Percentiles rank a stretch among this genome's conserved stretches.
These are phyloP conservation scores for Folsomia manolachei DNA, from an alignment of 2,888 invertebrate genomes.

Conservation along the genomic window DNA sequence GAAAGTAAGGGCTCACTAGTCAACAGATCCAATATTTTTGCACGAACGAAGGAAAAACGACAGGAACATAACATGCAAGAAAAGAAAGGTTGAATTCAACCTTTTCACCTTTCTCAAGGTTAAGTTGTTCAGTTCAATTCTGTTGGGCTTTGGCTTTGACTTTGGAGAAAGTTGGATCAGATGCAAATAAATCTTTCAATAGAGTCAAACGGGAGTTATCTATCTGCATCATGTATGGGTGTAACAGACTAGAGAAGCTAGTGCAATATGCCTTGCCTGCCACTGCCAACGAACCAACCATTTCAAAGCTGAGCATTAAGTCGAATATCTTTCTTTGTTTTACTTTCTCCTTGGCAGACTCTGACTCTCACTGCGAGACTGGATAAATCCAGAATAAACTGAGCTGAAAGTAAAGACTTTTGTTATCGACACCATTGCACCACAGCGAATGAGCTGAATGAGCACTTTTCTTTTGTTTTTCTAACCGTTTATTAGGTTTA, in stretches of 20 bases:
- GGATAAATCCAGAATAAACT: background rate
- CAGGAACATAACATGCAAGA: too few relatives aligned
- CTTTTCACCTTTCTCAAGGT: background rate
- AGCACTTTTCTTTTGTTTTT: background rate
- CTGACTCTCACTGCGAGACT: background rate
- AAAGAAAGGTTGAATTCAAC: background rate
- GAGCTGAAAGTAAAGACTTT: background rate
- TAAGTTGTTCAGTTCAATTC: background rate
- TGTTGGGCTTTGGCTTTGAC: too few relatives aligned
- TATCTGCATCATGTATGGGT: too few relatives aligned
- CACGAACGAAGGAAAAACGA: background rate
- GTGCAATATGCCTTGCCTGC: too few relatives aligned
- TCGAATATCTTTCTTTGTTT: too few relatives aligned
- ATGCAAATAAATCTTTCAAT: background rate
- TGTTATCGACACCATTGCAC: background rate
- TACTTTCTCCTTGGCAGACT: too few relatives aligned
- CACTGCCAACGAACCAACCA: too few relatives aligned
- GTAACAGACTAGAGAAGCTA: too few relatives aligned
- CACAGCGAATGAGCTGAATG: too few relatives aligned
- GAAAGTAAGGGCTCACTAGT: background rate
- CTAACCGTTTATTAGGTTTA: background rate
- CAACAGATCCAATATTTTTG: background rate
- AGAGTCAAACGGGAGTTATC: too few relatives aligned
- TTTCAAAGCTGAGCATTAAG: too few relatives aligned
- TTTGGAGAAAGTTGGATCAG: background rate